Conservation (phyloP, 2,797 vertebrate species). For the Schizopygopsis pylzovi region DNA sequence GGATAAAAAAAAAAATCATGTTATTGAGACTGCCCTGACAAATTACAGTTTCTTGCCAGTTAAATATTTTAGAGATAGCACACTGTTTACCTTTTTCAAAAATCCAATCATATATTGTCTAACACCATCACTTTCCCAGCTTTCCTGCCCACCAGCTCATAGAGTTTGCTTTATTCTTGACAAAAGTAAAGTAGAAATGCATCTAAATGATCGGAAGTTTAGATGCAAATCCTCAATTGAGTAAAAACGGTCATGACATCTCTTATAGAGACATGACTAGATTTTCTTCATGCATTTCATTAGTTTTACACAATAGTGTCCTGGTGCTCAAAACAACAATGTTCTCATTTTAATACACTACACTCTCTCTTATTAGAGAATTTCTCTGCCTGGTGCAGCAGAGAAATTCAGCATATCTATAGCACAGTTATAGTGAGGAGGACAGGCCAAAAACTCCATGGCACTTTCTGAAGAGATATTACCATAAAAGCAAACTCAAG, state of each 20-base stretch:
- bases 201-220: neutral
- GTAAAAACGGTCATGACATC: neutral
- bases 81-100: neutral
- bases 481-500: neutral
- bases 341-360: neutral
- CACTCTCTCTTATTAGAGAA: neutral
- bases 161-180: neutral
- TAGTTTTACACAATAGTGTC: neutral
- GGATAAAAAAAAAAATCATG: neutral
- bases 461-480: neutral
- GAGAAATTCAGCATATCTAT: neutral
- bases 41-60: neutral
- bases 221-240: neutral
- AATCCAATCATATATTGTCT: neutral
- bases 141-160: neutral
- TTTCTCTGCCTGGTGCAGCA: neutral
- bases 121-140: neutral
- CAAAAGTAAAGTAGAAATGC: neutral
- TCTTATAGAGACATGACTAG: neutral
- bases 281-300: neutral
- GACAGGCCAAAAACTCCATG: neutral
- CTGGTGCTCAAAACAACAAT: neutral
- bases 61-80: neutral
- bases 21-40: neutral
- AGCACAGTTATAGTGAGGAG: neutral